Evolutionary conservation across 2,113 vertebrate genomes (phyloP).

Genomic region (Passer montanus): DNA sequence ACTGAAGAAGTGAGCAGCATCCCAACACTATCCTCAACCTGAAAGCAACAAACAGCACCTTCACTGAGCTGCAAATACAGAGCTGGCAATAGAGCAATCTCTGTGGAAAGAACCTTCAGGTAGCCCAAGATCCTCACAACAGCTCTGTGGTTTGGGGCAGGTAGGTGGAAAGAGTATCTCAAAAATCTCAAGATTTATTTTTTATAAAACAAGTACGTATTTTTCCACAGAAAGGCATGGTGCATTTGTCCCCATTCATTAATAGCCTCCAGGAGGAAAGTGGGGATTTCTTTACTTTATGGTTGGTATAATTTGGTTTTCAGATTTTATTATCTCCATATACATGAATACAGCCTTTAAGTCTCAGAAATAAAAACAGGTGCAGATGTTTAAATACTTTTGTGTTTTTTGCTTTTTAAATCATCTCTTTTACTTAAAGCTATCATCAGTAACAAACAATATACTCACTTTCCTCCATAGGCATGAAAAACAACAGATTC

Average conservation of each 20-base stretch:
- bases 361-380: not conserved
- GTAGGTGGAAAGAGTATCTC: not conserved
- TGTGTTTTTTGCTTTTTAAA: not conserved
- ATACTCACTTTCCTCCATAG: conserved; percentile 87
- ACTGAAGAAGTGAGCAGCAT: not conserved
- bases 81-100: not conserved
- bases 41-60: not conserved
- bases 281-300: not conserved
- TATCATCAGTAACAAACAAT: not conserved
- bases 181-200: not conserved
- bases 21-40: not conserved
- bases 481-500: conserved; percentile 98
- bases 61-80: not conserved
- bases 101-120: not conserved
- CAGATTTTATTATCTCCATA: not conserved
- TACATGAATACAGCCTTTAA: not conserved
- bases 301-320: not conserved
- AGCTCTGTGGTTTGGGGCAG: not conserved
- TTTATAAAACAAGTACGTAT: not conserved
- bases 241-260: not conserved
- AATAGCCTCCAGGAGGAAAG: not conserved
- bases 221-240: not conserved
- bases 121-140: not conserved
- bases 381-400: not conserved
- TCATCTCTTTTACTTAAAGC: not conserved